phyloP scores from a whole-genome alignment of 2,113 vertebrate species.

The Nothoprocta pentlandii region DNA sequence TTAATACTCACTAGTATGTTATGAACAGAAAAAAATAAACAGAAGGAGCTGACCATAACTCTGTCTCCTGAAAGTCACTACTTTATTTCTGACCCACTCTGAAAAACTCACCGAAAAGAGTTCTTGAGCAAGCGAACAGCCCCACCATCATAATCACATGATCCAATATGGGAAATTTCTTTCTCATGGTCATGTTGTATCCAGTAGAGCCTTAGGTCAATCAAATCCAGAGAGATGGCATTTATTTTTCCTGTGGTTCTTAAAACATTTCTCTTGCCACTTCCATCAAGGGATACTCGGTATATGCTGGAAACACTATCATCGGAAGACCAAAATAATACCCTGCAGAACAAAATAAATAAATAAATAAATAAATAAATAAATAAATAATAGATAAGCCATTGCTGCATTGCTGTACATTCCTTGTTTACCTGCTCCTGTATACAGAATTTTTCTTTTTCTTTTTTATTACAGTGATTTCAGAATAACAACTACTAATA shows the following conservation, averaged over 20 bases:
- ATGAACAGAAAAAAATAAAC: neutral
- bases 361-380: neutral
- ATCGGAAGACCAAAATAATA: slow-evolving; percentile 90
- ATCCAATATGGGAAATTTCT: slow-evolving; percentile 74
- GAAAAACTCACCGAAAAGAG: slow-evolving; percentile 77
- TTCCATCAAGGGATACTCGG: slow-evolving; percentile 73
- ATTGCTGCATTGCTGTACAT: neutral
- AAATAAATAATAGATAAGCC: neutral
- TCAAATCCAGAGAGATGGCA: slow-evolving; percentile 80
- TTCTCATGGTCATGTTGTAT: slow-evolving; percentile 75
- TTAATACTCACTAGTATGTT: neutral
- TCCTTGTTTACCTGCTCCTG: neutral
- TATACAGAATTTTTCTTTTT: neutral
- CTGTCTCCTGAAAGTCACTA: neutral
- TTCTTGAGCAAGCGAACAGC: slow-evolving; percentile 75
- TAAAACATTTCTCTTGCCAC: slow-evolving; percentile 70
- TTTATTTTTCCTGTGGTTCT: slow-evolving; percentile 75
- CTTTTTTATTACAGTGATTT: neutral
- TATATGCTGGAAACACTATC: slow-evolving; percentile 79
- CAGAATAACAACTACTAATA: neutral
- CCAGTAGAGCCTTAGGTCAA: slow-evolving; percentile 87
- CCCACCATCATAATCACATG: slow-evolving; percentile 88
- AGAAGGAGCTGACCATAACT: neutral
- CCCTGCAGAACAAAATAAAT: slow-evolving; percentile 71
- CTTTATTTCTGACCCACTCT: neutral